Base-by-base conservation (phyloP, 2,113 vertebrate species). In the Noturus placidus region DNA sequence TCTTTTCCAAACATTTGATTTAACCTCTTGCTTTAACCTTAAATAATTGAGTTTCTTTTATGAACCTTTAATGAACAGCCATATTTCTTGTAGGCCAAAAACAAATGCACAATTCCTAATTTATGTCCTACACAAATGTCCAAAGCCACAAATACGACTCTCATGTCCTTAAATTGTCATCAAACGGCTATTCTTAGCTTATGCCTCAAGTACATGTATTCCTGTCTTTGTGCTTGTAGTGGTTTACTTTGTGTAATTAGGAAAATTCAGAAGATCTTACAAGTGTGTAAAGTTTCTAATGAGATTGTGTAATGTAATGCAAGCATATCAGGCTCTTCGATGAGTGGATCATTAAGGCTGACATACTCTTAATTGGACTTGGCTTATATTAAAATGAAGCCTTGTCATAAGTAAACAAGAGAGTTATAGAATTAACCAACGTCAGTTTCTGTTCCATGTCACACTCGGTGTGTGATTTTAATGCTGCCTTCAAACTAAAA, bases 31-130 rank as follows among this genome's bases (percentile, higher is more conserved):
- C 33, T 67, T 82, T 85, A 27, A 87, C 59, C 5, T 50, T 78
- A 56, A 57, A 50, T 76, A 63, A 15, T 54, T 88, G 15, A 61
- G 42, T 76, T 86, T 65, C 15, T 35, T 74, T 42, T 42, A 35
- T 57, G 50, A 77, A 33, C 25, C 2, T 70, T 42, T 72, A 6
- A 82, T n/a, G 5, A 87, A 87, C 30, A 67, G 42, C n/a, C 5
- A 46, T 83, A 8, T 63, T 82, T 83, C 22, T 30, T 67, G 42
- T 82, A 61, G 38, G 17, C 46, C 2, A 59, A 63, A 35, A 89
- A 87, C 85, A 87, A 87, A 87, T 87, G 85, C 85, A 87, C 88
- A 89, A 52, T 87, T 78, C 46, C 72, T 87, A 38, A 4, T 86
- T 67, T 30, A 11, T 63, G 5, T 10, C 20, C 15, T 42, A n/a